Conservation (phyloP, 2,797 vertebrate genomes). For the Danionella dracula region DNA sequence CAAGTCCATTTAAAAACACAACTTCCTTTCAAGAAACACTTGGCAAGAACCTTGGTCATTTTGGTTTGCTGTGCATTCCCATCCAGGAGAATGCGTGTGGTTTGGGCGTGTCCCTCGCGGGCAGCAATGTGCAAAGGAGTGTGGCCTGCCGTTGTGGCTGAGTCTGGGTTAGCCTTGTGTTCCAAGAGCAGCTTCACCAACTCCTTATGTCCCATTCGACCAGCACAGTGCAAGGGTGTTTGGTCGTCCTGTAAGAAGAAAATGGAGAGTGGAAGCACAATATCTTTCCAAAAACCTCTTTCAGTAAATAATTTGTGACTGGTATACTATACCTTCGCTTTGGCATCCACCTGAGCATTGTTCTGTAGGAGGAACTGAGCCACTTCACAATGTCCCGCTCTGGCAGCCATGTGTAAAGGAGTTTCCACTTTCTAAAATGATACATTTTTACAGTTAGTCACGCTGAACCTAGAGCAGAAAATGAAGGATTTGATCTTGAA, state of each 20-base stretch:
- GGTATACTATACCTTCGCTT: slow-evolving; percentile 80
- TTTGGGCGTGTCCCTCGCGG: slow-evolving; percentile 84
- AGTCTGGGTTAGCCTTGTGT: slow-evolving; percentile 78
- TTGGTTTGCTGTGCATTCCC: slow-evolving; percentile 83
- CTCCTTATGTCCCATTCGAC: slow-evolving; percentile 86
- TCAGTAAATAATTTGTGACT: neutral
- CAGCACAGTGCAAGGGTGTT: slow-evolving; percentile 92
- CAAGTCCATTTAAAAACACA: no score
- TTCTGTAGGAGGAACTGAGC: slow-evolving; percentile 93
- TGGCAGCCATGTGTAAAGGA: slow-evolving; percentile 91
- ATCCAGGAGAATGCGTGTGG: slow-evolving; percentile 80
- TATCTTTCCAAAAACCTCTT: neutral
- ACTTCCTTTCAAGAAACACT: neutral
- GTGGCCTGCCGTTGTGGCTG: slow-evolving; percentile 87
- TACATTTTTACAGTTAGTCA: slow-evolving; percentile 4
- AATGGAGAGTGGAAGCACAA: neutral
- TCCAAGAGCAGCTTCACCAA: slow-evolving; percentile 87
- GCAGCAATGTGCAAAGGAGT: slow-evolving; percentile 86
- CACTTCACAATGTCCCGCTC: slow-evolving; percentile 90
- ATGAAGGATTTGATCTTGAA: no score
- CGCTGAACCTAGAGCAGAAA: neutral
- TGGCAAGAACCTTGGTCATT: slow-evolving; percentile 85
- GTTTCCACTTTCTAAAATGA: slow-evolving; percentile 86
- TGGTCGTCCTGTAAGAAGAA: slow-evolving; percentile 81
- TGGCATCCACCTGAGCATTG: slow-evolving; percentile 90